Evolutionary conservation across 37 sponge, comb jelly and placozoan species (phyloP), one percentile per base, ranked within the genome.

Genomic region (Chondrosia reniformis): DNA sequence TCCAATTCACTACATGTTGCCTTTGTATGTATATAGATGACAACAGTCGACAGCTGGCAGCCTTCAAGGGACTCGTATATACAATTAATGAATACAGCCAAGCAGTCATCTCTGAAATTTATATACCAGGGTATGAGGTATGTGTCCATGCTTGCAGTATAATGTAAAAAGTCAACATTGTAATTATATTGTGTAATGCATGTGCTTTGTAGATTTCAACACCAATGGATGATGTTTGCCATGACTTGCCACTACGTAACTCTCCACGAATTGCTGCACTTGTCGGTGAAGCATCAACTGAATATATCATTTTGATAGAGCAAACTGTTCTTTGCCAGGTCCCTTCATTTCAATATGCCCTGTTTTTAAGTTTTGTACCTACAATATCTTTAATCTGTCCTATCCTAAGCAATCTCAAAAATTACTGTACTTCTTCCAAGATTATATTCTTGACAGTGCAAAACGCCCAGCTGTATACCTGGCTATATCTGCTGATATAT

Each of bases 381-480:
- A 84, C 69, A 77, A 84, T 38, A 63, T 84, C 0, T 84, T 67
- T 33, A 66, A 84, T 67, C 57, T 84, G 61, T 67, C 76, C 25
- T 83, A 83, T 55, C 55, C 76, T 22, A 38, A 56, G 10, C 37
- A 75, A 42, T 49, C 46, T 4, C 33, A 57, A 34, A 61, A 74
- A 8, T 46, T 83, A 45, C 39, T 62, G 19, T 76, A 37, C 66
- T 83, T 83, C 46, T 32, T 83, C 2, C 83, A 83, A 63, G 83
- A 83, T 25, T 83, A 76, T 31, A 38, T 83, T 76, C 46, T 83
- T 21, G 66, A 55, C 10, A 36, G 44, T n/a, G 65, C 83, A 54
- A 76, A 13, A 6, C n/a, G 61, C n/a, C 61, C 61, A 19, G 61
- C 30, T 25, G 61, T 30, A 59, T 59, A 59, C n/a, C 28, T 59